Base-by-base conservation (phyloP, 2,888 invertebrate genomes). In the Chalcosyrphus nemorum region DNA sequence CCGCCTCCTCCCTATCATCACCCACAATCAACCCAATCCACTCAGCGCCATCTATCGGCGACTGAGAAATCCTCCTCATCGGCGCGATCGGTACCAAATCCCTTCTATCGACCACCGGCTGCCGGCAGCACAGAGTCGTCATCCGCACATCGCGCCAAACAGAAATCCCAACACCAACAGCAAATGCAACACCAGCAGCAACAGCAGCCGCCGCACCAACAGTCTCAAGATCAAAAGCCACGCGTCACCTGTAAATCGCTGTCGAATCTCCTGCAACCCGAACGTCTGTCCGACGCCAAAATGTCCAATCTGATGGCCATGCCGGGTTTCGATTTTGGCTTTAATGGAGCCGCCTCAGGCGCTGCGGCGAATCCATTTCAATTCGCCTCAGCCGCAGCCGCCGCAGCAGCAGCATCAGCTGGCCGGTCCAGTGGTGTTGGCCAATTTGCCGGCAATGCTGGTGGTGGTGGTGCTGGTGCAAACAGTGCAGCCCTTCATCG, bases 231-330 rank as follows among this genome's bases (percentile, higher is more conserved):
- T 90, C 92, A 93, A 86, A 93, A 94, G 80, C 94, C 94, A 43
- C 92, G 94, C 86, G 93, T 94, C 76, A 93, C 93, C 89, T 93
- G 94, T 81, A 94, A 94, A 89, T 93, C 94, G 21, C 92, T 94
- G 86, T 93, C 94, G 86, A 94, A 94, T 89, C 90, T 94, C 81
- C 88, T 94, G 88, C 93, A 93, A 88, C 93, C 93, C n/a, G 91
- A 91, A 84, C 88, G 87, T 41, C 52, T 87, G 27, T 59, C 75
- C 91, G 92, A 87, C 92, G 92, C 87, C 91, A 92, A 88, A 92
- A 92, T 87, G 86, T 87, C 87, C 5, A 87, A 87, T 74, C 80
- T 88, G 11, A 87, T 87, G 87, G 86, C 87, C 45, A 87, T 87
- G 92, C 93, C 41, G 15, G 87, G 87, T 4, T 88, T 88, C 70